These are phyloP conservation scores for Apotomis turbidana DNA, from an alignment of 2,888 invertebrate species.

Conservation along the genomic window DNA sequence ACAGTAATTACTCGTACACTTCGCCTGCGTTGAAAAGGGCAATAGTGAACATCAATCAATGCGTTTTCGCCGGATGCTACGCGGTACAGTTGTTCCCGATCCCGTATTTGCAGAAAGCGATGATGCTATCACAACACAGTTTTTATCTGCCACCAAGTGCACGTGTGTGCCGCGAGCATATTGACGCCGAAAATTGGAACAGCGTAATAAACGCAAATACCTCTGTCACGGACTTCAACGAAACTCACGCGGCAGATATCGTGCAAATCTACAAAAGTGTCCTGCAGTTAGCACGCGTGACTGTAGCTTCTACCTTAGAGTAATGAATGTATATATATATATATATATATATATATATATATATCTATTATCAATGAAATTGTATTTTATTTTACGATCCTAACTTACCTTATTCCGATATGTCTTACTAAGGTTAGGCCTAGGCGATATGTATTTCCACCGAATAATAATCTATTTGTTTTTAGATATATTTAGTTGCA, in stretches of 20 bases:
- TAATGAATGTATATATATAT: not conserved
- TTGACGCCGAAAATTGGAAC: constrained; percentile 11
- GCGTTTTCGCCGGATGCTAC: constrained; percentile 8
- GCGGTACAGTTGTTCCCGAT: constrained; percentile 2
- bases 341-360: no score
- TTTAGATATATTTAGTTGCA: no score
- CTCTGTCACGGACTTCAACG: not conserved
- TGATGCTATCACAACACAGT: constrained; percentile 7
- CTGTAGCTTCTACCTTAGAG: constrained; percentile 9
- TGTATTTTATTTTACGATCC: no score
- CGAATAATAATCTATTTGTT: no score
- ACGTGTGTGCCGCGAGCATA: constrained; percentile 13
- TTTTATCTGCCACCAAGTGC: constrained; percentile 8
- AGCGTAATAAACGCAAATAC: constrained; percentile 7
- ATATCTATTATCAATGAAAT: no score
- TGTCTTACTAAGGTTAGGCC: no score
- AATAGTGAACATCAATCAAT: constrained; percentile 7
- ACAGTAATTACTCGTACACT: constrained; percentile 7
- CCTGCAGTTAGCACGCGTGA: not conserved
- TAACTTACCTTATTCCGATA: no score
- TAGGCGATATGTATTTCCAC: no score
- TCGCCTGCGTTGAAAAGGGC: constrained; percentile 7
- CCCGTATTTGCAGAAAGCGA: not conserved
- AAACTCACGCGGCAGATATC: no score
- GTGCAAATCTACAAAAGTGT: constrained; percentile 12